Percentiles rank a stretch among this genome's conserved stretches.
These are phyloP conservation scores for Empidonax traillii DNA, from an alignment of 2,113 vertebrate genomes.

Conservation along the genomic window DNA sequence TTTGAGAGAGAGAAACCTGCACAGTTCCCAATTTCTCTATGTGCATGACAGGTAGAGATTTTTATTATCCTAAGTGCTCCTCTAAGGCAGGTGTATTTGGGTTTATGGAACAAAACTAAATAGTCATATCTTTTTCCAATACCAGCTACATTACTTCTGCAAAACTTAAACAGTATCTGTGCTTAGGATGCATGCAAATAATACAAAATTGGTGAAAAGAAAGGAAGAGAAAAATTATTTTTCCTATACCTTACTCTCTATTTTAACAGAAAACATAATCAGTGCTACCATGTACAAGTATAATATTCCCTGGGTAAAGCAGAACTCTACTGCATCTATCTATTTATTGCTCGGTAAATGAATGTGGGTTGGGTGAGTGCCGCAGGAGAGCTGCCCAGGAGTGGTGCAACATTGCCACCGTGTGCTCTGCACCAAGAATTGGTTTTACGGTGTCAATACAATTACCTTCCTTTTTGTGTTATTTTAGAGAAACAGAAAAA, in stretches of 20 bases:
- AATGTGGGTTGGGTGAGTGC: neutral
- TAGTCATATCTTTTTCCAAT: conserved; percentile 1
- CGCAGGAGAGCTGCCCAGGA: neutral
- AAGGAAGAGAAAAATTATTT: conserved; percentile 36
- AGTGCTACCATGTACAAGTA: conserved; percentile 34
- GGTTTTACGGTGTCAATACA: neutral
- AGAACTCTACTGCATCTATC: conserved; percentile 29
- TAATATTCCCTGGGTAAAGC: conserved; percentile 62
- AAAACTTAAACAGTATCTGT: neutral
- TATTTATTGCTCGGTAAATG: conserved; percentile 49
- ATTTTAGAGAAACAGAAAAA: neutral
- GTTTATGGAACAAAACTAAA: conserved; percentile 48
- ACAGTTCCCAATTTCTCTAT: neutral
- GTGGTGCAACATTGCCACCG: conserved; percentile 69
- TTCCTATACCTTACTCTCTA: conserved; percentile 20
- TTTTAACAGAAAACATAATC: conserved; percentile 66
- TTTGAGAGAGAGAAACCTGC: neutral
- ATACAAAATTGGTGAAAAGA: neutral
- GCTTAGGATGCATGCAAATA: conserved; percentile 23
- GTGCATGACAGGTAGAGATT: neutral
- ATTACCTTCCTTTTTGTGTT: neutral
- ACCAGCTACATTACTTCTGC: neutral
- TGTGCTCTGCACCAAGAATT: neutral
- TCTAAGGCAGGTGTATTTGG: conserved; percentile 40
- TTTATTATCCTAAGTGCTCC: conserved; percentile 40